Percentiles rank a stretch among this genome's conserved stretches.
Evolutionary conservation across 2,113 vertebrate species (phyloP).

Genomic region (Dicerorhinus sumatrensis): DNA sequence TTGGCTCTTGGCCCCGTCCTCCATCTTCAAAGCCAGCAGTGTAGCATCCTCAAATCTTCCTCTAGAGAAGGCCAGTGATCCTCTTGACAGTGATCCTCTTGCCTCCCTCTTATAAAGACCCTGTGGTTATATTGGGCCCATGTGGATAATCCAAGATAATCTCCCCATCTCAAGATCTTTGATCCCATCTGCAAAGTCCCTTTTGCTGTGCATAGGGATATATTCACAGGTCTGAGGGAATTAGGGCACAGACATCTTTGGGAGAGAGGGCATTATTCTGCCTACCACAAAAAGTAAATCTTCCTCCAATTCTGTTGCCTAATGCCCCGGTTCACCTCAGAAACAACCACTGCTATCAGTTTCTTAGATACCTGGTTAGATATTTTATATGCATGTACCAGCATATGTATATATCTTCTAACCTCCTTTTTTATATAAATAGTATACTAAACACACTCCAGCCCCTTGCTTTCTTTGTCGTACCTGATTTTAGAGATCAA

Average conservation of each 20-base stretch:
- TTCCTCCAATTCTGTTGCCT: not conserved
- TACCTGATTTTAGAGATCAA: not conserved
- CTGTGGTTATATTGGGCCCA: not conserved
- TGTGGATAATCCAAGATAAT: not conserved
- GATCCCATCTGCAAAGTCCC: not conserved
- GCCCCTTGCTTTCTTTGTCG: not conserved
- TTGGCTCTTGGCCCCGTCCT: not conserved
- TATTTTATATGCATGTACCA: not conserved
- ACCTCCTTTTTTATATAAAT: not conserved
- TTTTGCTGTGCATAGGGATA: not conserved
- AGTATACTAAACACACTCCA: not conserved
- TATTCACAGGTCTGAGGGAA: not conserved
- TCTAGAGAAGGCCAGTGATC: not conserved
- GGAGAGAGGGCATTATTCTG: not conserved
- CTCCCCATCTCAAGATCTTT: not conserved
- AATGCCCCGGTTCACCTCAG: not conserved
- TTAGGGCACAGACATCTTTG: not conserved
- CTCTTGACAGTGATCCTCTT: not conserved
- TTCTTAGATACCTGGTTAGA: not conserved
- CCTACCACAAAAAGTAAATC: not conserved
- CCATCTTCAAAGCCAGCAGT: not conserved
- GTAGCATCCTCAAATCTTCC: not conserved
- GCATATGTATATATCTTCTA: not conserved
- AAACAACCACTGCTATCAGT: not conserved
- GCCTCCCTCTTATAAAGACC: not conserved